These are phyloP conservation scores for Zaprionus vittiger DNA, from an alignment of 1,140 invertebrate species.

Conservation along the genomic window DNA sequence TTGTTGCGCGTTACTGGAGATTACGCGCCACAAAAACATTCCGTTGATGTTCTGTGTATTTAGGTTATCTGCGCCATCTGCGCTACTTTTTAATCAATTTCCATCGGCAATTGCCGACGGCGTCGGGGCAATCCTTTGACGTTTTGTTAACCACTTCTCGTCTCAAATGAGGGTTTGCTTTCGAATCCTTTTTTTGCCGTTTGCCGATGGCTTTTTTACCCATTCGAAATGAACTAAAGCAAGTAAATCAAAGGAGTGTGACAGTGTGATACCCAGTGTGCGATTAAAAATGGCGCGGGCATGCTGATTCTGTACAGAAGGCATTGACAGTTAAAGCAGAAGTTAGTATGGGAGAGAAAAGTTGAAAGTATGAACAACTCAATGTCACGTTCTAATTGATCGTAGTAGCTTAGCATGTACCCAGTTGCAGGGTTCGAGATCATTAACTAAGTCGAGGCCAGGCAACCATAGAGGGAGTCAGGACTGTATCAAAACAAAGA, in stretches of 20 bases:
- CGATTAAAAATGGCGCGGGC: background rate
- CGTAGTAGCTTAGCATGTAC: no score
- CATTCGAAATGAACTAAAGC: background rate
- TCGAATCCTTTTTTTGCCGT: constrained; percentile 34
- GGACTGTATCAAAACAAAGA: no score
- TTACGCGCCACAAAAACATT: constrained; percentile 47
- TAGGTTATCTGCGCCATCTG: constrained; percentile 46
- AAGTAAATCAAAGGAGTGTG: background rate
- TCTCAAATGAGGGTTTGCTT: constrained; percentile 42
- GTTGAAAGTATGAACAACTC: no score
- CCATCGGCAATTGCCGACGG: constrained; percentile 42
- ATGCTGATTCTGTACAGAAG: no score
- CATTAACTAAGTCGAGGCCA: no score
- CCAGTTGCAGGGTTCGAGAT: no score
- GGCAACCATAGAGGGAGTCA: no score
- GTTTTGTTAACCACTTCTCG: constrained; percentile 44
- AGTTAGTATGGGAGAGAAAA: no score
- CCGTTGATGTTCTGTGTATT: constrained; percentile 49
- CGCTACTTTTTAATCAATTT: constrained; percentile 75
- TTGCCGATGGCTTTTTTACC: constrained; percentile 32
- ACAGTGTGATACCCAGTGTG: background rate
- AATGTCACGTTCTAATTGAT: no score
- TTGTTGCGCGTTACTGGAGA: constrained; percentile 26
- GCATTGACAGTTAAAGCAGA: no score
- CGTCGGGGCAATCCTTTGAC: constrained; percentile 54